A percentile compares a stretch with the other conserved stretches of the same genome.
phyloP scores from a whole-genome alignment of 2,113 vertebrate genomes.

The Alces alces region DNA sequence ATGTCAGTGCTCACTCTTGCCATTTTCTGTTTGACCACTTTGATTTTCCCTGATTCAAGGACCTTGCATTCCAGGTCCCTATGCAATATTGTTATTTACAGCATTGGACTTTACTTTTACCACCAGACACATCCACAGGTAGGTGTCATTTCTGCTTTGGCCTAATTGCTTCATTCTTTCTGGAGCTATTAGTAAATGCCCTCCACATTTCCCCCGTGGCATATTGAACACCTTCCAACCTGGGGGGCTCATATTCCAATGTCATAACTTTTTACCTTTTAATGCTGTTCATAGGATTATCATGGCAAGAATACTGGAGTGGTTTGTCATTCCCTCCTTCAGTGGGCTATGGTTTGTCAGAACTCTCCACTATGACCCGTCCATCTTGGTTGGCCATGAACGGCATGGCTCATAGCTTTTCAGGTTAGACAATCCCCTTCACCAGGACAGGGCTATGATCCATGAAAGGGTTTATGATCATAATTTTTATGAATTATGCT shows the following conservation, averaged over 20 bases:
- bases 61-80: background rate
- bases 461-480: background rate
- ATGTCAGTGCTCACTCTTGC: background rate
- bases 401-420: background rate
- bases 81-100: background rate
- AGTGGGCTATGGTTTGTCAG: background rate
- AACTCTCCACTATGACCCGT: background rate
- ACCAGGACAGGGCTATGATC: background rate
- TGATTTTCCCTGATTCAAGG: background rate
- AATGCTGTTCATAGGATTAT: background rate
- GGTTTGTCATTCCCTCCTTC: background rate
- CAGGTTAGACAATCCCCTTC: background rate
- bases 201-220: fast-evolving
- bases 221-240: background rate
- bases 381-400: background rate
- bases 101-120: background rate
- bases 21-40: background rate
- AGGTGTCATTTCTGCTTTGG: background rate
- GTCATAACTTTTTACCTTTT: background rate
- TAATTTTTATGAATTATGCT: background rate
- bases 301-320: background rate
- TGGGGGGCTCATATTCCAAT: background rate
- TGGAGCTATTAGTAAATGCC: background rate
- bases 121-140: background rate
- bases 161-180: background rate